A percentile compares a stretch with the other conserved stretches of the same genome.
Conservation (phyloP, 2,888 invertebrate species). For the Pherbina coryleti region DNA sequence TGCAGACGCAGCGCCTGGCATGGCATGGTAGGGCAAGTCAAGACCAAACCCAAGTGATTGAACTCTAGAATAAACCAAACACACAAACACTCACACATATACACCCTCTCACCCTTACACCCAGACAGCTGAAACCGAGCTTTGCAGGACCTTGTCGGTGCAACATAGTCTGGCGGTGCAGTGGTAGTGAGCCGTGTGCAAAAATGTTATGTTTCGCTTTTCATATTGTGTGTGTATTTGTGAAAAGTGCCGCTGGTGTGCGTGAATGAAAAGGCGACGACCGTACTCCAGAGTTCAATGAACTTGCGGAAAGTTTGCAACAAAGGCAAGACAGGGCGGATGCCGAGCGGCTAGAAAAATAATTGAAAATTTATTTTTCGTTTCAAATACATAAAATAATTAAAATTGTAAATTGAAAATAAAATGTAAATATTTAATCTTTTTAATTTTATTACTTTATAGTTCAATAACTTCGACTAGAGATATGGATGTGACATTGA, state of each 20-base stretch:
- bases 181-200: conserved; percentile 51
- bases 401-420: not conserved
- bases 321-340: not conserved
- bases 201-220: conserved; percentile 64
- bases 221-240: conserved; percentile 66
- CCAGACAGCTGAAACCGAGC: conserved; percentile 16
- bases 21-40: conserved; percentile 57
- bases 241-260: conserved; percentile 29
- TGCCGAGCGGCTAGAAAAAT: not conserved
- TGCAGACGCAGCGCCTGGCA: conserved; percentile 40
- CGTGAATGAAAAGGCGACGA: conserved; percentile 59
- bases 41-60: conserved; percentile 57
- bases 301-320: conserved; percentile 1
- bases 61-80: conserved; percentile 30
- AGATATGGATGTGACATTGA: not conserved
- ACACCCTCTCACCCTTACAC: conserved; percentile 2
- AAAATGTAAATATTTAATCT: not conserved
- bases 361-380: not conserved
- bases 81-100: conserved; percentile 23
- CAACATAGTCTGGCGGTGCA: conserved; percentile 18
- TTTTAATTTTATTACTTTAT: no score
- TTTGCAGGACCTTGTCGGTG: conserved; percentile 42
- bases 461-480: no score
- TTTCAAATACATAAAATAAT: not conserved
- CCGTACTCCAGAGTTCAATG: conserved; percentile 45